Evolutionary conservation across 2,797 vertebrate genomes (phyloP).

Genomic region (Micrastur ruficollis): DNA sequence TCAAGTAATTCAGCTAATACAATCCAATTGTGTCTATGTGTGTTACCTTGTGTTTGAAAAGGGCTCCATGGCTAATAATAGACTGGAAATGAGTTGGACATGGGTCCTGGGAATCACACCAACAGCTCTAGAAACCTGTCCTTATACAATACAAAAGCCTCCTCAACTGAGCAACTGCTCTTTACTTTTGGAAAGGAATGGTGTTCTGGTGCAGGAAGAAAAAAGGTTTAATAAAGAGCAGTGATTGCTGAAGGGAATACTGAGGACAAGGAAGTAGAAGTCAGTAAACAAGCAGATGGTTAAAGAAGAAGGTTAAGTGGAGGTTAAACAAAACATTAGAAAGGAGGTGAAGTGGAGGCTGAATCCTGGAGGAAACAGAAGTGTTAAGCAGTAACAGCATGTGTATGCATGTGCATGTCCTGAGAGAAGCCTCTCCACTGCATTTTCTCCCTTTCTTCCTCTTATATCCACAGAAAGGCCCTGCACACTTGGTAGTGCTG

Average conservation of each 20-base stretch:
- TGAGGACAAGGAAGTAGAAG: background rate
- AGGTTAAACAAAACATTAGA: background rate
- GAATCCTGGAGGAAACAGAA: background rate
- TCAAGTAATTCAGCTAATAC: background rate
- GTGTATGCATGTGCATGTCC: background rate
- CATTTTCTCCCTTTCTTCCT: background rate
- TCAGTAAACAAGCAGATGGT: background rate
- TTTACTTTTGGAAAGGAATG: background rate
- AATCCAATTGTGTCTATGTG: fast-evolving
- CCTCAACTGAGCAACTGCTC: background rate
- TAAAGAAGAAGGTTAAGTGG: background rate
- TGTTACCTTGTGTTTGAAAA: background rate
- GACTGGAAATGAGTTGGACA: background rate
- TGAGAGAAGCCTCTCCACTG: background rate
- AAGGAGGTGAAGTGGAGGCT: background rate
- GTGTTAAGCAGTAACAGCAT: background rate
- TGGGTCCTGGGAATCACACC: background rate
- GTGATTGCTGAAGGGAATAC: background rate
- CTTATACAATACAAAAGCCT: background rate
- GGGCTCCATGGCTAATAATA: background rate
- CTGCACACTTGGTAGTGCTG: background rate
- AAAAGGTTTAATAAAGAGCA: background rate
- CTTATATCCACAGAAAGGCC: background rate
- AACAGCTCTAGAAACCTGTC: background rate
- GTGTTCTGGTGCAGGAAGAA: background rate